Conservation (phyloP, 1,140 invertebrate genomes). For the Drosophila ironensis region DNA sequence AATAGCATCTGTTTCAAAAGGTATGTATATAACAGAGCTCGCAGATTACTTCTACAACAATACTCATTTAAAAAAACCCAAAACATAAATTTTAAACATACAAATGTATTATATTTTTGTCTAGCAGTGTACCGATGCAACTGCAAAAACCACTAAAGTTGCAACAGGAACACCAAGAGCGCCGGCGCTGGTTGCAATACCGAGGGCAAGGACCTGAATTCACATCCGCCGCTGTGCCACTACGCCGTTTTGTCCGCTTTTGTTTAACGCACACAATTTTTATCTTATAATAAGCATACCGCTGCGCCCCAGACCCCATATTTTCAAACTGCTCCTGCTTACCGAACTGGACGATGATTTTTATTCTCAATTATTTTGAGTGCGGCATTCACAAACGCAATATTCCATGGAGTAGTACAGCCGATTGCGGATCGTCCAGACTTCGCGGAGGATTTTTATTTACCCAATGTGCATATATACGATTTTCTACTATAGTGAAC, state of each 20-base stretch:
- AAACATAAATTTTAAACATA: background rate
- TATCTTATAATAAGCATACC: conserved; percentile 79
- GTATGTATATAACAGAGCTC: no score
- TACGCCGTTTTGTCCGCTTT: conserved; percentile 54
- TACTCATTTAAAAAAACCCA: background rate
- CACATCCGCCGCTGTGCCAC: conserved; percentile 9
- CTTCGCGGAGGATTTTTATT: conserved; percentile 74
- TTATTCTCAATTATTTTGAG: conserved; percentile 71
- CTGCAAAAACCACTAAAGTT: conserved; percentile 21
- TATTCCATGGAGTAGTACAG: conserved; percentile 77
- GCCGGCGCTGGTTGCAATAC: conserved; percentile 13
- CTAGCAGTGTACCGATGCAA: conserved; percentile 11
- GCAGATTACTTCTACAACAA: no score
- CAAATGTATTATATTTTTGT: background rate
- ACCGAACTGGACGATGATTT: conserved; percentile 50
- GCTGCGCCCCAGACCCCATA: conserved; percentile 31
- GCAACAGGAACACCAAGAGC: conserved; percentile 25
- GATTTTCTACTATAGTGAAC: conserved; percentile 7
- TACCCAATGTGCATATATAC: conserved; percentile 64
- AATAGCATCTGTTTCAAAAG: no score
- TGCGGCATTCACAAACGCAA: conserved; percentile 56
- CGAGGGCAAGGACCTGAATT: conserved; percentile 35
- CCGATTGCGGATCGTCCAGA: conserved; percentile 71
- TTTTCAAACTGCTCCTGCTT: conserved; percentile 21
- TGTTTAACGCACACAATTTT: conserved; percentile 72